A percentile compares a stretch with the other conserved stretches of the same genome.
These are phyloP conservation scores for Centroberyx gerrardi DNA, from an alignment of 2,797 vertebrate genomes.

Conservation along the genomic window DNA sequence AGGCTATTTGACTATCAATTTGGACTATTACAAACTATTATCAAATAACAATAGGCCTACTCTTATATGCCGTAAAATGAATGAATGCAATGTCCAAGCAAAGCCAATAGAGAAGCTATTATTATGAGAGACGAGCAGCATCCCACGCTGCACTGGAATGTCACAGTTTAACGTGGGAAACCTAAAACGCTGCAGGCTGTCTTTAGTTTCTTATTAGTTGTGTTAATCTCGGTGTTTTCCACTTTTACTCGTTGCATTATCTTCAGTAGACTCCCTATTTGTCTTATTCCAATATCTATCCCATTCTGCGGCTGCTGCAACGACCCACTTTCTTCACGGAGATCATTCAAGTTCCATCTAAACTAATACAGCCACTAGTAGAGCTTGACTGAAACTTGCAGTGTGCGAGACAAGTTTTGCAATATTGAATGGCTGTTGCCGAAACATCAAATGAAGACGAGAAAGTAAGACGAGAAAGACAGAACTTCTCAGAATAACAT, in stretches of 20 bases:
- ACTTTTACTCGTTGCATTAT: too few relatives aligned
- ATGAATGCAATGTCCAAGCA: neutral
- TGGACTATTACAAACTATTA: neutral
- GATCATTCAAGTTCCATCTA: neutral
- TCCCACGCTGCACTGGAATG: slow-evolving; percentile 61
- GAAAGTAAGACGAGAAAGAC: neutral
- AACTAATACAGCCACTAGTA: slow-evolving; percentile 8
- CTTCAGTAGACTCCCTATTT: rapidly evolving
- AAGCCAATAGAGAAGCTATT: neutral
- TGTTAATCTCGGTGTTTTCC: neutral
- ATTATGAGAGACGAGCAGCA: slow-evolving; percentile 25
- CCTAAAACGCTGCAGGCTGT: neutral
- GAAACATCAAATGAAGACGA: neutral
- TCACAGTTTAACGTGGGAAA: neutral
- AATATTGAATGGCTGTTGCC: neutral
- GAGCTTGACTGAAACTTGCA: neutral
- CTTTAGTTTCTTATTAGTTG: too few relatives aligned
- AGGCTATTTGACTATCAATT: neutral
- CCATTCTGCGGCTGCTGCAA: too few relatives aligned
- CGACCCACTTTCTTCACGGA: too few relatives aligned
- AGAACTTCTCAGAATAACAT: neutral
- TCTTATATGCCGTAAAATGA: rapidly evolving
- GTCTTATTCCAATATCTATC: rapidly evolving
- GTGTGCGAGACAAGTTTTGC: neutral
- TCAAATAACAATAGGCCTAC: neutral